phyloP scores from a whole-genome alignment of 2,888 invertebrate genomes.

The Cataglyphis cursor region DNA sequence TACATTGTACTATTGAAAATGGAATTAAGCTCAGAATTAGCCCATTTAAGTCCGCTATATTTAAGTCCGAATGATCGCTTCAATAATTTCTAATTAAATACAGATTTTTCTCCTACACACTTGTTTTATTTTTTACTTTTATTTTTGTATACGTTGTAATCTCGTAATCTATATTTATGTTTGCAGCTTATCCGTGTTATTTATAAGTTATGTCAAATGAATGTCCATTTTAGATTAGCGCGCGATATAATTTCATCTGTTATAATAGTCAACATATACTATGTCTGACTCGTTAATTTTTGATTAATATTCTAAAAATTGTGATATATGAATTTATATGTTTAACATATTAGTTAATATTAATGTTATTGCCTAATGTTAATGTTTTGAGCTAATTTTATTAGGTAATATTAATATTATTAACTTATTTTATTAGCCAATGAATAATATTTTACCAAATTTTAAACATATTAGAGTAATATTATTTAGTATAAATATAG shows the following conservation, averaged over 20 bases:
- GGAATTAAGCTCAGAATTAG: conserved; percentile 11
- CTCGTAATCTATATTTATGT: not conserved
- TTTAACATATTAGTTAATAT: not conserved
- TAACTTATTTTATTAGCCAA: not conserved
- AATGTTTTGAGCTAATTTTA: not conserved
- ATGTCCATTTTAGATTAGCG: not conserved
- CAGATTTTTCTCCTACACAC: not conserved
- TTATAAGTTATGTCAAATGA: conserved; percentile 7
- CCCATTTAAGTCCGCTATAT: not conserved
- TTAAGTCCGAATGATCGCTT: not conserved
- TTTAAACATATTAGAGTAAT: not conserved
- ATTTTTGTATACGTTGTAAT: not conserved
- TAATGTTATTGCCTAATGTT: too few species aligned
- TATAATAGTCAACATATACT: not conserved
- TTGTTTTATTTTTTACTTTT: not conserved
- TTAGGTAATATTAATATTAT: not conserved
- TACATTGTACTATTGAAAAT: conserved; percentile 19
- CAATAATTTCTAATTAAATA: not conserved
- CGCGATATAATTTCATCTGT: not conserved
- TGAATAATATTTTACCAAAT: not conserved
- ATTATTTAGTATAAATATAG: too few species aligned
- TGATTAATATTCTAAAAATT: conserved; percentile 13
- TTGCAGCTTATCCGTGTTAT: not conserved
- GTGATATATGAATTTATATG: not conserved
- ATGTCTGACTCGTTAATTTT: not conserved